Base-by-base conservation (phyloP, 1,140 invertebrate species). In the Drosophila kikkawai region DNA sequence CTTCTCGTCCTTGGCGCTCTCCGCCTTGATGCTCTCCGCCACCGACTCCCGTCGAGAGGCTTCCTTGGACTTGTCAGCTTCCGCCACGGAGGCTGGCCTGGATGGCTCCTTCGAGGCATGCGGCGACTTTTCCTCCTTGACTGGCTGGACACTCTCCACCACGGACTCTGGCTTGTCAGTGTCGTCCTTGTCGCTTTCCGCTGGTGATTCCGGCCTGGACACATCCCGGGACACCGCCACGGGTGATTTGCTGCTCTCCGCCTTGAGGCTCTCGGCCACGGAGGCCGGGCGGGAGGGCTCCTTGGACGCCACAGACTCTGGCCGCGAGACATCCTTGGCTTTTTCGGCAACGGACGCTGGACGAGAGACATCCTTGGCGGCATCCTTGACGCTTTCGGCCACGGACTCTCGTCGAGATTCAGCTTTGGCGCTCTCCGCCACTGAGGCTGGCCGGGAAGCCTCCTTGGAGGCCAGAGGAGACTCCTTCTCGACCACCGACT, bases 321-420 rank as follows among this genome's bases (percentile, higher is more conserved):
- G 15, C 5, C 64, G 56, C 34, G 22, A 55, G 17, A 15, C 67
- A n/a, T 66, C 67, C 48, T 79, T 70, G 1, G 32, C 11, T 17
- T 39, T 59, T 15, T 29, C 64, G 0, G 45, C 64, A 1, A 44
- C 65, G 0, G 69, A 69, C 4, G 15, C 36, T 7, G 53, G 70
- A 15, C 70, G 47, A 13, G 70, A 74, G 3, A 12, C 15, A 4
- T 74, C 56, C 11, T 74, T 60, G 12, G 70, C 32, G 2, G 37
- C 39, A 8, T 73, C 63, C 41, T 79, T 74, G 0, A n/a, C 3
- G 37, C 53, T 70, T 13, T 81, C 70, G 1, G 67, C 69, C 29
- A 80, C 48, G 8, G 85, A 87, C 15, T 67, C 70, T 4, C 68
- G 73, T 9, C 75, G 45, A 3, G 75, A 82, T 7, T 53, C 26